Evolutionary conservation across 2,113 vertebrate species (phyloP).

Genomic region (Lanius collurio): DNA sequence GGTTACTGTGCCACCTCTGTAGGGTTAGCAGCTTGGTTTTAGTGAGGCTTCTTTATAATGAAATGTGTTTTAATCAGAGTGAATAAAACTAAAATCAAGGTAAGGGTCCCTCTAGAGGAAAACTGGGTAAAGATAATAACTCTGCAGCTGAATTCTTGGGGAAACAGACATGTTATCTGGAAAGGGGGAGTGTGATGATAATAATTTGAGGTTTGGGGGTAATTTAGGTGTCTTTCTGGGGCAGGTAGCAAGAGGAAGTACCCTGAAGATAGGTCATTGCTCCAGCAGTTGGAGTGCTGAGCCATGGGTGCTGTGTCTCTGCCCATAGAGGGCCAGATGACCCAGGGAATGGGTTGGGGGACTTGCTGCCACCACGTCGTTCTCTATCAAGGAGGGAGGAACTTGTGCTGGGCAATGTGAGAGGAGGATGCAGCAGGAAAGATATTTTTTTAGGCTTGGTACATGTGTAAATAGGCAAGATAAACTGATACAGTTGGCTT

Average conservation of each 20-base stretch:
- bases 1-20: not conserved
- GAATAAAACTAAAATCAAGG: constrained; percentile 59
- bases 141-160: constrained; percentile 1
- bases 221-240: not conserved
- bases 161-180: not conserved
- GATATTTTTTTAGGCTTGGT: not conserved
- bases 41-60: constrained; percentile 29
- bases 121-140: constrained; percentile 42
- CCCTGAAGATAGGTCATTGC: not conserved
- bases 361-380: fast-evolving
- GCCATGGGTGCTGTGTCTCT: fast-evolving
- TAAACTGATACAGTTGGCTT: not conserved
- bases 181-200: not conserved
- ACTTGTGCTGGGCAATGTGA: not conserved
- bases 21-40: not conserved
- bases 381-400: not conserved
- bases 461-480: not conserved
- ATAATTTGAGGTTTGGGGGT: not conserved
- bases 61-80: constrained; percentile 41
- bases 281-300: not conserved
- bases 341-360: fast-evolving
- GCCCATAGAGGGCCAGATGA: not conserved
- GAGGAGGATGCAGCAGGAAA: not conserved
- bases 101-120: constrained; percentile 69
- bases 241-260: not conserved